Evolutionary conservation across 2,888 invertebrate genomes (phyloP).

Genomic region (Aphodius sticticus): DNA sequence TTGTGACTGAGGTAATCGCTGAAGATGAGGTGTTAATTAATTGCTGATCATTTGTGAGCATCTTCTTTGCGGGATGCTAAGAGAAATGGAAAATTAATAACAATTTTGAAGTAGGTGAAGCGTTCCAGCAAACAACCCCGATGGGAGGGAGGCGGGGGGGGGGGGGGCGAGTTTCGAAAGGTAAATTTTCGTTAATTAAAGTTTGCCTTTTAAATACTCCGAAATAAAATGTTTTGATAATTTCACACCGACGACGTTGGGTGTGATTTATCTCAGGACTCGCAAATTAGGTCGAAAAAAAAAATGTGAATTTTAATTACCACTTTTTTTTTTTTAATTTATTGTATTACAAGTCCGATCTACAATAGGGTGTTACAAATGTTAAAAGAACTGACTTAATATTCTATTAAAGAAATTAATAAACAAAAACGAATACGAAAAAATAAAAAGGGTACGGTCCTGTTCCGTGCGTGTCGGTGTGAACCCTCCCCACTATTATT

Average conservation of each 20-base stretch:
- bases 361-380: no score
- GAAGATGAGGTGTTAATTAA: no score
- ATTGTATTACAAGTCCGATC: no score
- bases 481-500: no score
- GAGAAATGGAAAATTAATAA: not conserved
- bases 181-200: not conserved
- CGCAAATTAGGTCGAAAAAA: not conserved
- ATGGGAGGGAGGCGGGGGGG: not conserved
- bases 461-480: no score
- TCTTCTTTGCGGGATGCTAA: not conserved
- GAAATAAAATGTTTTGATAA: not conserved
- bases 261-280: not conserved
- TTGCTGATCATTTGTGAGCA: no score
- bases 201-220: not conserved
- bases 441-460: no score
- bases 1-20: no score
- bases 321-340: not conserved
- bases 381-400: no score
- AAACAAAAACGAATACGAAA: no score
- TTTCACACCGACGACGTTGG: not conserved
- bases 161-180: not conserved
- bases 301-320: not conserved
- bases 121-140: not conserved
- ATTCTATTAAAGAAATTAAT: no score
- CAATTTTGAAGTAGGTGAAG: not conserved